Base-by-base conservation (phyloP, 2,113 vertebrate species). In the Delphinapterus leucas region DNA sequence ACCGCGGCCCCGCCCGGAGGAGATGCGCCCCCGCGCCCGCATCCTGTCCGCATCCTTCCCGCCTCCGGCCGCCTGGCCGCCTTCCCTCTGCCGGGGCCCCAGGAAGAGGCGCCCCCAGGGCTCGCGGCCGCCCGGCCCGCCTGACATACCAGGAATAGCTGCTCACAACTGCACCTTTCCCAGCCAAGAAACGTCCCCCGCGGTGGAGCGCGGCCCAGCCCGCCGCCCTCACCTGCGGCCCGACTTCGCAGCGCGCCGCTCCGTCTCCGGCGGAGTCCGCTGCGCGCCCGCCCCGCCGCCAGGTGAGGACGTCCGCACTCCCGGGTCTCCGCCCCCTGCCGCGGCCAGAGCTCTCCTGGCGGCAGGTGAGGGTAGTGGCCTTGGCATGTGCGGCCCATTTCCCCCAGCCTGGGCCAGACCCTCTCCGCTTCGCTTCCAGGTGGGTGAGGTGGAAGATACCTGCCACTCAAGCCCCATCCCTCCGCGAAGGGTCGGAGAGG, bases 81-180 rank as follows among this genome's bases (percentile, higher is more conserved):
- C 60, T 28, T 18, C 80, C 67, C 61, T 12, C 44, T 67, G 90
- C 68, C 23, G 17, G 71, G 36, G 33, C 63, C 73, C 38, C 55
- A 25, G 61, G n/a, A 73, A 91, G 90, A 14, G 26, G 81, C 82
- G 68, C 61, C 92, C 88, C 73, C 47, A 2, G 47, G 49, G 85
- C 86, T 96, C 36, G 28, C 25, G 60, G 95, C 94, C 53, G 49
- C 90, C 9, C 0, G 63, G 74, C 96, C 94, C 21, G 82, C 97
- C 85, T 38, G 95, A 89, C 94, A 94, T 96, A 97, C 97, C 97
- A 83, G 79, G 73, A 98, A 98, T 96, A 98, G 95, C 88, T 94
- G 80, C 94, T 86, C 97, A 94, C 96, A 97, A 95, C 94, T 93
- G 95, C 83, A 89, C 97, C 95, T 97, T 93, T 96, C 86, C 91